Base-by-base conservation (phyloP, 1,140 invertebrate species). In the Caenorhabditis brenneri region DNA sequence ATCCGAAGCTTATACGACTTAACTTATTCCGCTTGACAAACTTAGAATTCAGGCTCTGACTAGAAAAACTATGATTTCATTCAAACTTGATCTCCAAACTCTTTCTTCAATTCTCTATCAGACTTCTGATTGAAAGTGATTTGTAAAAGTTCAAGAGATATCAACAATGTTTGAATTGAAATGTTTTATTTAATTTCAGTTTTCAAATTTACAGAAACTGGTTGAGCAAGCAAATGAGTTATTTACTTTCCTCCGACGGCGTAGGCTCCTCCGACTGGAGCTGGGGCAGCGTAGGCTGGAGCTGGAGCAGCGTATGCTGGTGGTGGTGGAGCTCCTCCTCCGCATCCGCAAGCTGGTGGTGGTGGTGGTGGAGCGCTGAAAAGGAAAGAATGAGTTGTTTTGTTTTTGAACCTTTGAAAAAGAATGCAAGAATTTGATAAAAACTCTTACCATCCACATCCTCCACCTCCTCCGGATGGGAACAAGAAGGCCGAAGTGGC, bases 401-500 rank as follows among this genome's bases (percentile, higher is more conserved):
- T n/a, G n/a, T n/a, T n/a, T n/a, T n/a, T n/a, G n/a, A n/a, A n/a
- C n/a, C n/a, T n/a, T n/a, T n/a, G n/a, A n/a, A n/a, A n/a, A n/a
- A n/a, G n/a, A n/a, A n/a, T n/a, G n/a, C n/a, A n/a, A 29, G 24
- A 4, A 55, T 55, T 27, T 12, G 53, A 55, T 7, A 55, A 55
- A 12, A 9, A 22, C 24, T 24, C 65, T 74, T 24, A 74, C 65
- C 69, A 65, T 79, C 80, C 80, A 4, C 82, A 65, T 27, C 82
- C 82, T 51, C 69, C 69, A 22, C 69, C 82, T 39, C 69, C 82
- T 33, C 69, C 82, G 39, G 78, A 39, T 42, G 60, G 60, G 81
- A 60, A 60, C 69, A 83, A 60, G 69, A 83, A 83, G 24, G 82
- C 48, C n/a, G 65, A 74, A 42, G 65, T 16, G 36, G 65, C 65